Conservation (phyloP, 1,140 invertebrate genomes). For the Meloidogyne exigua region DNA sequence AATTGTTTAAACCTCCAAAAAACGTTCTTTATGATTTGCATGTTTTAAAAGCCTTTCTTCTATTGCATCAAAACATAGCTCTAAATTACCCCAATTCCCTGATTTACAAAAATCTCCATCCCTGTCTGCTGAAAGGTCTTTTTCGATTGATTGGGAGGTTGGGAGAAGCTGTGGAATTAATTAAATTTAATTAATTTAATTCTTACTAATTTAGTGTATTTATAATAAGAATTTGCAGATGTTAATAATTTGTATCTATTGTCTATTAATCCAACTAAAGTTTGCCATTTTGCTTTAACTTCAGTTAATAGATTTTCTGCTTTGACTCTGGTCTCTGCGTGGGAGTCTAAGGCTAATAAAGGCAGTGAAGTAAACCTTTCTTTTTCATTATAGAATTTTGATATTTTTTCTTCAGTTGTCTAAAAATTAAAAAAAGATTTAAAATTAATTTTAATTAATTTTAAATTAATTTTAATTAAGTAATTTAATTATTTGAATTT, state of each 20-base stretch:
- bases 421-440: slow-evolving; percentile 26
- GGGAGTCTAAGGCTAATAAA: slow-evolving; percentile 9
- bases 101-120: slow-evolving; percentile 28
- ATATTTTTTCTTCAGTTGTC: slow-evolving; percentile 21
- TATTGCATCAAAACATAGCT: slow-evolving; percentile 23
- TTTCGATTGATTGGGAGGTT: slow-evolving; percentile 32
- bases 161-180: slow-evolving; percentile 21
- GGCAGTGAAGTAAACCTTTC: slow-evolving; percentile 11
- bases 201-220: slow-evolving; percentile 30
- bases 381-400: slow-evolving; percentile 25
- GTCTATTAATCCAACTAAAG: slow-evolving; percentile 26
- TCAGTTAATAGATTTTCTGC: slow-evolving; percentile 30
- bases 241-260: slow-evolving; percentile 18
- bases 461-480: too few species aligned
- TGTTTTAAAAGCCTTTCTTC: slow-evolving; percentile 25
- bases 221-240: slow-evolving; percentile 30
- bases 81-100: slow-evolving; percentile 13
- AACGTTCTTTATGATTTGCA: slow-evolving; percentile 28
- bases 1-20: slow-evolving; percentile 15
- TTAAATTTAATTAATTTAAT: neutral
- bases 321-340: slow-evolving; percentile 21
- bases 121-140: slow-evolving; percentile 14
- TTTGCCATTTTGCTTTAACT: slow-evolving; percentile 29
- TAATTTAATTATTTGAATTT: too few species aligned
- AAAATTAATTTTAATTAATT: too few species aligned